Conservation (phyloP, 2,888 invertebrate species). For the Ectemnius lituratus region DNA sequence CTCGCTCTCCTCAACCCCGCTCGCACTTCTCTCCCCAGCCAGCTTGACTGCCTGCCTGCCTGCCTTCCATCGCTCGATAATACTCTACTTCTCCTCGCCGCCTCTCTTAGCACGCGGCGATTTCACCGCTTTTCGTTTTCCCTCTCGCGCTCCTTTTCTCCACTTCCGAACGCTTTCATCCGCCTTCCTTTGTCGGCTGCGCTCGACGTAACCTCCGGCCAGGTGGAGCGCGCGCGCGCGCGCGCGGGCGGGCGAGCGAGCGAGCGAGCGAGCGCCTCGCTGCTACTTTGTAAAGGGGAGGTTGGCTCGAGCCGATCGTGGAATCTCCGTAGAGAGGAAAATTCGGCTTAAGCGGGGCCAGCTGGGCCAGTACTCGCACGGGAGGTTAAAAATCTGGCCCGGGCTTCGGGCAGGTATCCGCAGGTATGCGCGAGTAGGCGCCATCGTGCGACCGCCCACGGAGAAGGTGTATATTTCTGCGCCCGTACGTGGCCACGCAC, state of each 20-base stretch:
- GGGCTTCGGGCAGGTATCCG: conserved; percentile 43
- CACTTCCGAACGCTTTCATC: too few relatives aligned
- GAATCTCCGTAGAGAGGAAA: conserved; percentile 40
- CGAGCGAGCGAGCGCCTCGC: conserved; percentile 7
- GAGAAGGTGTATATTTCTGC: conserved; percentile 58
- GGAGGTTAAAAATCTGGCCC: conserved; percentile 41
- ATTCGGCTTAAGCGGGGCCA: not conserved
- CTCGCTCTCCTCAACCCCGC: not conserved
- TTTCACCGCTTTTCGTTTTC: too few relatives aligned
- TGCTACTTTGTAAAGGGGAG: too few relatives aligned
- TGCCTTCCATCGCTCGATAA: too few relatives aligned
- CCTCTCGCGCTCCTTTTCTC: too few relatives aligned
- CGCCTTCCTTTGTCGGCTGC: too few relatives aligned
- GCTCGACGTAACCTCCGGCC: too few relatives aligned
- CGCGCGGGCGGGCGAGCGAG: too few relatives aligned
- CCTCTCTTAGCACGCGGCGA: too few relatives aligned
- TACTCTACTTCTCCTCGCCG: too few relatives aligned
- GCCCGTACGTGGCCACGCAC: conserved; percentile 8
- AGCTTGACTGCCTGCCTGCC: too few relatives aligned
- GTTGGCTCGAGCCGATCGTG: conserved; percentile 9
- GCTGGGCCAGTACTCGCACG: conserved; percentile 2
- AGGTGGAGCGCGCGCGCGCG: conserved; percentile 4
- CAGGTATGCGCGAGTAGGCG: conserved; percentile 70
- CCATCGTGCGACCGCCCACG: conserved; percentile 71
- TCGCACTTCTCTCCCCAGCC: too few relatives aligned